Conservation (phyloP, 2,113 vertebrate species). For the Pseudorhombus dupliciocellatus region DNA sequence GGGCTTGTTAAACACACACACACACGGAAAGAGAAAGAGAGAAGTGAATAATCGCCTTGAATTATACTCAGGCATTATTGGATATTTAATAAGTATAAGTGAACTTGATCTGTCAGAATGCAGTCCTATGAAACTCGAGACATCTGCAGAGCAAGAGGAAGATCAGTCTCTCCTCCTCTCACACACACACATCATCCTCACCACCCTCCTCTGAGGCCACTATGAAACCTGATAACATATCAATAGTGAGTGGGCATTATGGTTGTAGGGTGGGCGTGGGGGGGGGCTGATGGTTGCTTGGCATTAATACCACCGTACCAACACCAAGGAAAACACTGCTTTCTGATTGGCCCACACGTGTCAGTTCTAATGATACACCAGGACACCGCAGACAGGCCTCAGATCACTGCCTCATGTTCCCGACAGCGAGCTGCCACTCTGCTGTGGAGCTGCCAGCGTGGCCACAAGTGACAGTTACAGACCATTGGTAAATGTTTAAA, state of each 20-base stretch:
- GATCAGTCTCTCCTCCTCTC: constrained; percentile 12
- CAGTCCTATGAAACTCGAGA: constrained; percentile 62
- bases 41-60: constrained; percentile 17
- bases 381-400: background rate
- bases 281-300: constrained; percentile 1
- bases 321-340: background rate
- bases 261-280: constrained; percentile 14
- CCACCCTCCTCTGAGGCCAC: constrained; percentile 49
- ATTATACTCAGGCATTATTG: constrained; percentile 31
- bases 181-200: constrained; percentile 42
- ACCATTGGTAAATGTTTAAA: background rate
- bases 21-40: constrained; percentile 8
- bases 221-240: constrained; percentile 72
- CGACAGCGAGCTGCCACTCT: background rate
- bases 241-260: constrained; percentile 64
- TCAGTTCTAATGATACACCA: background rate
- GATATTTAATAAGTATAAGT: constrained; percentile 39
- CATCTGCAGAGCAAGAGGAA: constrained; percentile 27
- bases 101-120: constrained; percentile 42
- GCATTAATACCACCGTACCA: constrained; percentile 17
- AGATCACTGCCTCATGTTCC: background rate
- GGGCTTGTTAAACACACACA: background rate
- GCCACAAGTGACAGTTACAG: background rate
- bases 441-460: background rate
- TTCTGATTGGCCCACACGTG: background rate